Percentiles rank a stretch among this genome's conserved stretches.
These are phyloP conservation scores for Dicaeum eximium DNA, from an alignment of 2,113 vertebrate genomes.

Conservation along the genomic window DNA sequence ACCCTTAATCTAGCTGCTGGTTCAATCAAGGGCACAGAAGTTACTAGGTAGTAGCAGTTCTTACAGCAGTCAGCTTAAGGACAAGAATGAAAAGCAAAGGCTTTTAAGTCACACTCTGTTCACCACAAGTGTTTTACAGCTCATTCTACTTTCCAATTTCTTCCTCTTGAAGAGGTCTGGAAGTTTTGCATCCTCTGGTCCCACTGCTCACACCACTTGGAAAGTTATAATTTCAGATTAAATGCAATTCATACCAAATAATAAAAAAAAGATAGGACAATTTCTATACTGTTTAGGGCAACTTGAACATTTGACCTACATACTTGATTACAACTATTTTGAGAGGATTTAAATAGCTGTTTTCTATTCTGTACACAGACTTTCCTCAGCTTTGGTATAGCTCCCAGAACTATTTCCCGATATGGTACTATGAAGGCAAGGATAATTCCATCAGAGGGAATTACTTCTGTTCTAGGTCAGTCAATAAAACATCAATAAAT, in stretches of 20 bases:
- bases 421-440: background rate
- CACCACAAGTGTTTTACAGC: background rate
- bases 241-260: background rate
- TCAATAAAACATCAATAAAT: background rate
- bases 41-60: background rate
- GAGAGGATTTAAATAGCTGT: background rate
- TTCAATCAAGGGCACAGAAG: background rate
- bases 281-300: background rate
- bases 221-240: background rate
- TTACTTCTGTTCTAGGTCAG: background rate
- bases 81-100: background rate
- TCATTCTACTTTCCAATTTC: background rate
- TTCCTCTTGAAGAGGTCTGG: background rate
- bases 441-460: background rate
- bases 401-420: background rate
- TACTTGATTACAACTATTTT: background rate
- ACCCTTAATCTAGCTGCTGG: background rate
- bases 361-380: background rate
- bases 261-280: rapidly evolving
- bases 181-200: background rate
- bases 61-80: background rate
- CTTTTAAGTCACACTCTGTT: background rate
- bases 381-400: background rate
- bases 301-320: background rate
- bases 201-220: rapidly evolving